Percentiles rank a stretch among this genome's conserved stretches.
phyloP scores from a whole-genome alignment of 2,797 vertebrate species.

The Heterohyrax brucei region DNA sequence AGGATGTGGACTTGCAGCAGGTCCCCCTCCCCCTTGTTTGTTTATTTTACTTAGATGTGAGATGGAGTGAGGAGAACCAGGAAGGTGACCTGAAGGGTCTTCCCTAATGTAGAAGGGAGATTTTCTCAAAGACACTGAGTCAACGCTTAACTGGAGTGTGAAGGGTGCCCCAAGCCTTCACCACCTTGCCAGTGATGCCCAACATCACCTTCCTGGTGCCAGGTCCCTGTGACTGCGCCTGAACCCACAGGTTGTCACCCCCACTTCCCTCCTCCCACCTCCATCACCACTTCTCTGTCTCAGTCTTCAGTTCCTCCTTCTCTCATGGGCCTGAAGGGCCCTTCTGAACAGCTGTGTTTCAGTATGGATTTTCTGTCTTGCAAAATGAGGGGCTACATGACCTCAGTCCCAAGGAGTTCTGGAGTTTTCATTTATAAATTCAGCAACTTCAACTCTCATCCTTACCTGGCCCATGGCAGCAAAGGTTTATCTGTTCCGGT shows the following conservation, averaged over 20 bases:
- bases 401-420: not conserved
- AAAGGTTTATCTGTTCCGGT: not conserved
- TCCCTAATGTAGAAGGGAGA: not conserved
- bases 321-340: not conserved
- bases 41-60: not conserved
- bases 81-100: not conserved
- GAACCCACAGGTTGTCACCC: rapidly evolving
- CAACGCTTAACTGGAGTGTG: no score
- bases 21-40: not conserved
- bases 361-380: not conserved
- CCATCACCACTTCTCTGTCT: not conserved
- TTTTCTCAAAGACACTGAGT: not conserved
- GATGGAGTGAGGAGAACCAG: not conserved
- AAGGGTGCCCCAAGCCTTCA: not conserved
- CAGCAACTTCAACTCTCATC: not conserved
- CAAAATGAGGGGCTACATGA: rapidly evolving
- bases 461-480: not conserved
- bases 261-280: rapidly evolving
- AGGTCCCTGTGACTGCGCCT: not conserved
- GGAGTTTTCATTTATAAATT: not conserved
- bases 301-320: not conserved
- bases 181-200: not conserved
- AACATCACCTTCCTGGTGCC: not conserved
- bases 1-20: not conserved
- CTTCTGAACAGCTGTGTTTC: no score